Base-by-base conservation (phyloP, 1,140 invertebrate genomes). In the Bombus pascuorum region DNA sequence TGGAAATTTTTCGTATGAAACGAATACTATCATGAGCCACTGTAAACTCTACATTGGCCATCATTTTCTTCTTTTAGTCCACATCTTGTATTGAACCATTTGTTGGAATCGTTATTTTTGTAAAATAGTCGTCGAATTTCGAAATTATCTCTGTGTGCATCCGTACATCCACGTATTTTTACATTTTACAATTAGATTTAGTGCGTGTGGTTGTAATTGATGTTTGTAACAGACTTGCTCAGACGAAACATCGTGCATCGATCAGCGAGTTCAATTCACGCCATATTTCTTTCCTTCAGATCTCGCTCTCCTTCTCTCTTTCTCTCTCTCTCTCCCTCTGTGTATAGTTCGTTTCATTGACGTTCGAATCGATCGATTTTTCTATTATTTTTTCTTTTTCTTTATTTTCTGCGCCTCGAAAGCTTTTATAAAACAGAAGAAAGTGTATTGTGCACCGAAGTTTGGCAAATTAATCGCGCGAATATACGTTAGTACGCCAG, bases 401-500 rank as follows among this genome's bases (percentile, higher is more conserved):
- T 25, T 47, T 37, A 28, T 62, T 53, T 47, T 15, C 53, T 66
- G 28, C 79, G 71, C 83, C 68, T 62, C 53, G 76, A 71, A 39
- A 65, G 59, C 76, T 72, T 59, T 13, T 42, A 80, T 18, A 53
- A 79, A 12, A 13, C 39, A 75, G 25, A 66, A 37, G 71, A 42
- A 39, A 65, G 18, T 62, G 15, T 42, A 62, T 32, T 59, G 47
- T 42, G n/a, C 65, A 78, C 28, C 74, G 57, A 82, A 62, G 25
- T 79, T 70, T 57, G 47, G 44, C 44, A 78, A 68, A 70, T 44
- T 47, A 37, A 28, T 47, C 59, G 53, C 71, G 53, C 34, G 71
- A 66, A n/a, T 2, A 28, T n/a, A 12, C 32, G 32, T 75, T 82
- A 82, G 80, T 82, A n/a, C 57, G 80, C 80, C 80, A 82, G 80